Conservation (phyloP, 2,888 invertebrate genomes). For the Gari tellinella region DNA sequence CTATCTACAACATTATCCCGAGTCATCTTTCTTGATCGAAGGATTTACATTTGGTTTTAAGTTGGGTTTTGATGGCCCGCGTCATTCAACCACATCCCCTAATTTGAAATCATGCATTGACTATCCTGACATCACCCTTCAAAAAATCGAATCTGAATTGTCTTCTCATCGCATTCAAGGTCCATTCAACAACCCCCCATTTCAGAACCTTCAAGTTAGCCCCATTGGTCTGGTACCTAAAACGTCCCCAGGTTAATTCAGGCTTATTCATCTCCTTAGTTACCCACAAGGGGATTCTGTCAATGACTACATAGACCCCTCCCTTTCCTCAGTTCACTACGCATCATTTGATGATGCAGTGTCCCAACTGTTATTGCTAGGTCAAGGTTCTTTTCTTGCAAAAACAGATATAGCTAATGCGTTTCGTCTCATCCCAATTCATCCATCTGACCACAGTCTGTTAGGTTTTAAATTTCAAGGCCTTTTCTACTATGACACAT, state of each 20-base stretch:
- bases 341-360: constrained; percentile 33
- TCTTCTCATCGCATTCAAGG: constrained; percentile 12
- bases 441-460: constrained; percentile 31
- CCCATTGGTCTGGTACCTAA: constrained; percentile 42
- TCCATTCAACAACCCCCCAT: constrained; percentile 26
- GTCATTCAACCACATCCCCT: neutral
- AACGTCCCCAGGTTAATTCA: constrained; percentile 21
- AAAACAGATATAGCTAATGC: constrained; percentile 38
- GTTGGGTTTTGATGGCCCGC: constrained; percentile 25
- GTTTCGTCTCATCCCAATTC: constrained; percentile 32
- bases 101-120: constrained; percentile 30
- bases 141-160: constrained; percentile 22
- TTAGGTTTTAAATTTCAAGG: constrained; percentile 32
- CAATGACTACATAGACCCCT: constrained; percentile 26
- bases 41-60: constrained; percentile 30
- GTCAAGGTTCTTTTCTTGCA: constrained; percentile 10
- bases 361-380: constrained; percentile 3
- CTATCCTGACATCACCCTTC: constrained; percentile 10
- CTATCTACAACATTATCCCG: constrained; percentile 9
- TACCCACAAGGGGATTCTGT: constrained; percentile 32
- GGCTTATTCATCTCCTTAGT: constrained; percentile 36
- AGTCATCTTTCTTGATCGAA: constrained; percentile 6
- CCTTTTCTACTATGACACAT: constrained; percentile 34
- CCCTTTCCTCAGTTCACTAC: constrained; percentile 25
- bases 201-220: constrained; percentile 21